Percentiles rank a stretch among this genome's conserved stretches.
Conservation (phyloP, 1,140 invertebrate genomes). For the Ostrea edulis region DNA sequence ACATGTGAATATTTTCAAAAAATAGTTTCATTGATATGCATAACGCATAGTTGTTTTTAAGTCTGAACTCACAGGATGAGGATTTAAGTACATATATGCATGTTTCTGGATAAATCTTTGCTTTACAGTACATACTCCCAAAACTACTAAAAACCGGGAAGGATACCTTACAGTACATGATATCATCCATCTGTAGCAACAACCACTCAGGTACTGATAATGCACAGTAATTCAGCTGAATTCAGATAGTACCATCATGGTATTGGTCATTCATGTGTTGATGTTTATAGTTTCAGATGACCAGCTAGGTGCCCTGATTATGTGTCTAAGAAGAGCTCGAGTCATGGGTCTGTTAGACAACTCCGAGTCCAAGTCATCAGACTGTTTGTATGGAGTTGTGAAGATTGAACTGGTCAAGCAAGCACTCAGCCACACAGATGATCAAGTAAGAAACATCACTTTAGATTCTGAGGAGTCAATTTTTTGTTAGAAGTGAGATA, state of each 20-base stretch:
- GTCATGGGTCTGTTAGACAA: slow-evolving; percentile 67
- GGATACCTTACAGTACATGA: slow-evolving; percentile 64
- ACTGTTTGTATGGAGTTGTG: slow-evolving; percentile 74
- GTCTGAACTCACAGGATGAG: neutral
- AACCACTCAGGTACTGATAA: slow-evolving; percentile 6
- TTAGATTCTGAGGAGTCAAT: too few relatives aligned
- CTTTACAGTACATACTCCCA: slow-evolving; percentile 74
- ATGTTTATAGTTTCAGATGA: slow-evolving; percentile 44
- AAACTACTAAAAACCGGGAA: slow-evolving; percentile 69
- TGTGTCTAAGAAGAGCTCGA: slow-evolving; percentile 72
- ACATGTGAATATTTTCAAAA: too few relatives aligned
- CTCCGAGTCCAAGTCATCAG: slow-evolving; percentile 14
- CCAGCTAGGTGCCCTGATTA: slow-evolving; percentile 70
- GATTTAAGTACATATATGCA: neutral
- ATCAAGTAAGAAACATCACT: slow-evolving; percentile 74
- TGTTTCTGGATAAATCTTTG: neutral
- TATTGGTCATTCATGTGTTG: too few relatives aligned
- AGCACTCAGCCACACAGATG: slow-evolving; percentile 77
- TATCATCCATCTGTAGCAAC: slow-evolving; percentile 42
- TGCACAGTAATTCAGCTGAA: neutral
- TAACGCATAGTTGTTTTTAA: too few relatives aligned
- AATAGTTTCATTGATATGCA: too few relatives aligned
- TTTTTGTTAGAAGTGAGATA: neutral
- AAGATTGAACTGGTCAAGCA: slow-evolving; percentile 74
- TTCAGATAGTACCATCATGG: neutral